A percentile compares a stretch with the other conserved stretches of the same genome.
Conservation (phyloP, 1,140 invertebrate species). For the Nylanderia fulva region DNA sequence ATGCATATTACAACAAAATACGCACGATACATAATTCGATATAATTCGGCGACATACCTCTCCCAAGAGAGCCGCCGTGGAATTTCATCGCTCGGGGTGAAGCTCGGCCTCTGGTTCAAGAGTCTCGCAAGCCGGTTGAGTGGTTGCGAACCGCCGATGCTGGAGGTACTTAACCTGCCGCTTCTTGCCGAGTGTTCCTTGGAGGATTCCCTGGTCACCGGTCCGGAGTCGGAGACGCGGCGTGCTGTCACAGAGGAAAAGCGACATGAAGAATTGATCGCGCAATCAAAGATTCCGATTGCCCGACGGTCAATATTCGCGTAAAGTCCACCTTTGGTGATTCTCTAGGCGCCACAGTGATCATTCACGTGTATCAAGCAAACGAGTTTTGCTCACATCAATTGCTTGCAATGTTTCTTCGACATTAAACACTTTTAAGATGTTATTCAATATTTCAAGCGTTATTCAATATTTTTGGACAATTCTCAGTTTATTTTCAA, state of each 20-base stretch:
- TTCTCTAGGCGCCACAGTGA: background rate
- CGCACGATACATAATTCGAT: background rate
- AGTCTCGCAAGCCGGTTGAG: conserved; percentile 90
- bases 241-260: conserved; percentile 72
- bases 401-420: background rate
- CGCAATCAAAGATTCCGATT: background rate
- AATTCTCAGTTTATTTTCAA: too few species aligned
- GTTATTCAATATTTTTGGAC: too few species aligned
- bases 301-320: background rate
- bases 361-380: background rate
- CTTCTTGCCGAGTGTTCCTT: conserved; percentile 76
- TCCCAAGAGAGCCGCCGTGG: conserved; percentile 92
- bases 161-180: conserved; percentile 79
- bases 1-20: background rate
- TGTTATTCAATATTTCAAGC: too few species aligned
- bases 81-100: conserved; percentile 84
- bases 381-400: background rate
- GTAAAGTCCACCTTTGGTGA: background rate
- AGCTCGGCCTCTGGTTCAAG: conserved; percentile 88
- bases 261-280: background rate
- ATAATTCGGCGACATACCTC: conserved; percentile 86
- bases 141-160: conserved; percentile 83
- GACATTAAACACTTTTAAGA: background rate
- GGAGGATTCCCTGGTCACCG: conserved; percentile 73
- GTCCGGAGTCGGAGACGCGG: conserved; percentile 82